phyloP scores from a whole-genome alignment of 2,113 vertebrate genomes.

The Melierax canorus region DNA sequence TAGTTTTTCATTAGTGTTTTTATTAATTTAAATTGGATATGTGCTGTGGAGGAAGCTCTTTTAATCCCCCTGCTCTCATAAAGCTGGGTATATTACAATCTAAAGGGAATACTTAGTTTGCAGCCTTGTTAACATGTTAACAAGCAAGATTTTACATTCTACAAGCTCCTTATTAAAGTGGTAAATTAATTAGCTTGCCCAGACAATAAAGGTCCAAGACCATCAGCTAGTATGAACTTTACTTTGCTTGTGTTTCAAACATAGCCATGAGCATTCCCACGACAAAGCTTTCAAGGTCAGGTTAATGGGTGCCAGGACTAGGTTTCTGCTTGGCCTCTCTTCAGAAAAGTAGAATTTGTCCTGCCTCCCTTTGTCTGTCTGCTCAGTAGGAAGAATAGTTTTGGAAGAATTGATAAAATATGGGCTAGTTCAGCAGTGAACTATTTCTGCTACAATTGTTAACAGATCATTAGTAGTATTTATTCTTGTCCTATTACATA shows the following conservation, averaged over 20 bases:
- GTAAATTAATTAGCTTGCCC: slow-evolving; percentile 39
- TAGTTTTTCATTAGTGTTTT: slow-evolving; percentile 35
- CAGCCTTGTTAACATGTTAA: slow-evolving; percentile 37
- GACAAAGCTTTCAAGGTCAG: background rate
- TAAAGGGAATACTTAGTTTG: slow-evolving; percentile 23
- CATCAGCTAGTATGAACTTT: background rate
- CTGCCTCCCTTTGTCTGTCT: background rate
- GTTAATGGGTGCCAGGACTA: background rate
- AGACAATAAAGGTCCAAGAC: background rate
- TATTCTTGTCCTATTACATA: background rate
- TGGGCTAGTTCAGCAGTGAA: background rate
- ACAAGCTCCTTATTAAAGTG: slow-evolving; percentile 12
- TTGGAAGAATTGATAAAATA: background rate
- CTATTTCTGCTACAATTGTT: background rate
- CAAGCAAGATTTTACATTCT: background rate
- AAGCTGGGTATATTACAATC: slow-evolving; percentile 13
- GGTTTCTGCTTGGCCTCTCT: background rate
- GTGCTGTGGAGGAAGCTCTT: background rate
- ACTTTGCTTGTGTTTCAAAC: background rate
- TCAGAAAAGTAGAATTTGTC: background rate
- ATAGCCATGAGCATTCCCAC: fast-evolving
- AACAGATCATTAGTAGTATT: background rate
- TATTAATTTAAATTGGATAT: slow-evolving; percentile 37
- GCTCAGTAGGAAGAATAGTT: background rate
- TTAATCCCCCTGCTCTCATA: slow-evolving; percentile 9